Conservation (phyloP, 2,888 invertebrate species). For the Autographa pulchrina region DNA sequence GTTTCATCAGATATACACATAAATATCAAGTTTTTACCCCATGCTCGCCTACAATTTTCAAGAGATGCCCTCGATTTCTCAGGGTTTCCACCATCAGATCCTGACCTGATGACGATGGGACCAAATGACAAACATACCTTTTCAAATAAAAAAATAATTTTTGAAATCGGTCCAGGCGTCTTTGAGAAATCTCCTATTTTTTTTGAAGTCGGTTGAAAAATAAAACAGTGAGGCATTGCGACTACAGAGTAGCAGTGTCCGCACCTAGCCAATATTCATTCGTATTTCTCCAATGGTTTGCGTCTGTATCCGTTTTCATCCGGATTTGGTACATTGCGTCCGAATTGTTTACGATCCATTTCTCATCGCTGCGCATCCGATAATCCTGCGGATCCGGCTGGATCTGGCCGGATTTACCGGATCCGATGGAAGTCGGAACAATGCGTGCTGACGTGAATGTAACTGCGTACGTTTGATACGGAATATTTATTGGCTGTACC, state of each 20-base stretch:
- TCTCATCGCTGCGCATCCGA: slow-evolving; percentile 9
- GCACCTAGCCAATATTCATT: not conserved
- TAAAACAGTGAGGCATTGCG: not conserved
- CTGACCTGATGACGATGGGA: too few species aligned
- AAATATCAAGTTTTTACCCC: too few species aligned
- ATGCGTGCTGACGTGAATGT: slow-evolving; percentile 22
- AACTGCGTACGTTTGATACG: slow-evolving; percentile 30
- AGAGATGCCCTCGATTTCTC: too few species aligned
- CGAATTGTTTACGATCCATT: slow-evolving; percentile 40
- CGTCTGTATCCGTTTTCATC: slow-evolving; percentile 5
- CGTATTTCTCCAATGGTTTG: slow-evolving; percentile 10
- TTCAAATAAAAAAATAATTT: too few species aligned
- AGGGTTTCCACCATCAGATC: too few species aligned
- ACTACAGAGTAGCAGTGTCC: not conserved
- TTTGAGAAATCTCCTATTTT: too few species aligned
- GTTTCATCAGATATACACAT: too few species aligned
- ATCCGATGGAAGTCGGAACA: slow-evolving; percentile 10
- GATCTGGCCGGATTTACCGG: not conserved
- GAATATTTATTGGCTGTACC: slow-evolving; percentile 27
- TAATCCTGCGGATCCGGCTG: slow-evolving; percentile 18
- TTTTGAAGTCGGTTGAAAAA: too few species aligned
- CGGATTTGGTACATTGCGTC: slow-evolving; percentile 20
- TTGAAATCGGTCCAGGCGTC: too few species aligned
- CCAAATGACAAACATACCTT: too few species aligned
- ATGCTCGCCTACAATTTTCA: too few species aligned